Conservation (phyloP, 2,797 vertebrate species). For the Momotus momota region DNA sequence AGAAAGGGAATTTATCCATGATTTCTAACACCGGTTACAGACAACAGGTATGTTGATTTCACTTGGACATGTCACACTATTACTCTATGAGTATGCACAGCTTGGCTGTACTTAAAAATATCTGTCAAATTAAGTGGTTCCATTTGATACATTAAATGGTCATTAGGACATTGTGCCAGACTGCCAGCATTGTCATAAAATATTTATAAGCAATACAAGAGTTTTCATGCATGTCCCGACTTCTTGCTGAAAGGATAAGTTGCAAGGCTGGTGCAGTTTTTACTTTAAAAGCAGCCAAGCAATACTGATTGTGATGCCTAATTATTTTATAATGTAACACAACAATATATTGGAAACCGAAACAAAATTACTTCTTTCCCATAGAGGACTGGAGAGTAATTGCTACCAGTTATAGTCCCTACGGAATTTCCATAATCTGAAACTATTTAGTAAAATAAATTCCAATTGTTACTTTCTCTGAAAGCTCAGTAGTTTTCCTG, state of each 20-base stretch:
- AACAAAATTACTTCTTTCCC: background rate
- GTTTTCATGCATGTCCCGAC: background rate
- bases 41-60: background rate
- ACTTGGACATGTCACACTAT: background rate
- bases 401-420: background rate
- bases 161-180: background rate
- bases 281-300: background rate
- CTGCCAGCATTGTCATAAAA: background rate
- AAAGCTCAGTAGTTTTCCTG: background rate
- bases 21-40: background rate
- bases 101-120: background rate
- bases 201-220: background rate
- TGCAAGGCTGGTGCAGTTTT: background rate
- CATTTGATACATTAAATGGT: background rate
- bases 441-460: background rate
- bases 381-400: background rate
- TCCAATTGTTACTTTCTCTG: background rate
- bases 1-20: background rate
- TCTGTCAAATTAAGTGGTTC: background rate
- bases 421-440: background rate
- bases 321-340: background rate
- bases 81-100: background rate
- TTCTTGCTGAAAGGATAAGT: background rate
- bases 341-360: background rate
- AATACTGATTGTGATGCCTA: background rate